Conservation (phyloP, 2,113 vertebrate species). For the Oceanites oceanicus region DNA sequence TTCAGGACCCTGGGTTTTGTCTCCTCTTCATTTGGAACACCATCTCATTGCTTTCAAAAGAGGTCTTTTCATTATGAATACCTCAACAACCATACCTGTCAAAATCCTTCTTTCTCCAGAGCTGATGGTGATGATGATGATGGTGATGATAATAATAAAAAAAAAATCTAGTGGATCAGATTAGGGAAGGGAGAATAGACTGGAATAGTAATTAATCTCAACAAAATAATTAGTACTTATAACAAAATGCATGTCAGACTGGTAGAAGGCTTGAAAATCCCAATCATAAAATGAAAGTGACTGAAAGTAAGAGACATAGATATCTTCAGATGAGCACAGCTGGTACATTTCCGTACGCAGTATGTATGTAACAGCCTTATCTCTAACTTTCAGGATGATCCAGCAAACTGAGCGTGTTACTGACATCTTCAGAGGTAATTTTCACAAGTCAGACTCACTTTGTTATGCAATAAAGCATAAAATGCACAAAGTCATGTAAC, state of each 20-base stretch:
- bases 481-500: neutral
- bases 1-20: neutral
- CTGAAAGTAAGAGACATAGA: neutral
- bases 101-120: neutral
- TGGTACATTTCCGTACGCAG: neutral
- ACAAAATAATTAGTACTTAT: neutral
- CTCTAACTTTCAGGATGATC: neutral
- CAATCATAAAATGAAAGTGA: neutral
- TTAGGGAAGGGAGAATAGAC: neutral
- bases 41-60: neutral
- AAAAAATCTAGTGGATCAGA: neutral
- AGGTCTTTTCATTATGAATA: neutral
- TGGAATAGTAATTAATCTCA: neutral
- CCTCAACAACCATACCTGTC: neutral
- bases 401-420: neutral
- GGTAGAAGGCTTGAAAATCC: neutral
- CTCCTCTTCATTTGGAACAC: neutral
- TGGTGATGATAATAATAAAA: neutral
- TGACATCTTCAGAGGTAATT: neutral
- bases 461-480: neutral
- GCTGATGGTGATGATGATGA: neutral
- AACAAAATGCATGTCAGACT: neutral
- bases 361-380: neutral
- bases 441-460: neutral
- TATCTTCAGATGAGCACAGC: neutral